A percentile compares a stretch with the other conserved stretches of the same genome.
Evolutionary conservation across 2,113 vertebrate species (phyloP).

Genomic region (Tringa solitaria): DNA sequence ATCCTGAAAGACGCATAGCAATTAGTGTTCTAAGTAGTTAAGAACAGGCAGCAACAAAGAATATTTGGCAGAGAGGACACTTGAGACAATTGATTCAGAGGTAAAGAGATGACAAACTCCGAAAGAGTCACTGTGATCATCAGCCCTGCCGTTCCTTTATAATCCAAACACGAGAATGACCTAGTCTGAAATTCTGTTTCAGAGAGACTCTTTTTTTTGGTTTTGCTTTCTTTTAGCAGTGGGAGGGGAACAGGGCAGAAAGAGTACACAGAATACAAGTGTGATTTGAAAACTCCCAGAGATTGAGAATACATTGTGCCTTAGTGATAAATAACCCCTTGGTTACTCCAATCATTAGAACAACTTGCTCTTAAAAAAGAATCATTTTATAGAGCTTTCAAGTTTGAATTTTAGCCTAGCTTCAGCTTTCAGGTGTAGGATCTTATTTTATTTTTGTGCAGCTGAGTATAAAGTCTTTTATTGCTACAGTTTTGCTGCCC

Average conservation of each 20-base stretch:
- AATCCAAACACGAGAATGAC: not conserved
- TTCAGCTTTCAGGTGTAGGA: not conserved
- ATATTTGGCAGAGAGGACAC: conserved; percentile 5
- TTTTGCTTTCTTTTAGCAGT: not conserved
- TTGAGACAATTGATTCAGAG: not conserved
- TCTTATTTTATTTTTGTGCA: not conserved
- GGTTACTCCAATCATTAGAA: not conserved
- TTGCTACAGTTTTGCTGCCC: not conserved
- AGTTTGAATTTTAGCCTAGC: not conserved
- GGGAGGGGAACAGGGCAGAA: not conserved
- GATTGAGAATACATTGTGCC: not conserved
- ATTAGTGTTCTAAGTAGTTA: not conserved
- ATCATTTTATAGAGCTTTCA: not conserved
- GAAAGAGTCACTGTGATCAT: not conserved
- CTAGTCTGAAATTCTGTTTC: not conserved
- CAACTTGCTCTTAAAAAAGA: not conserved
- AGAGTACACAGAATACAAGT: not conserved
- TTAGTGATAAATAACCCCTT: not conserved
- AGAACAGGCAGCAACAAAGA: not conserved
- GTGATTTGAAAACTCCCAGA: not conserved
- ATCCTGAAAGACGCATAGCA: conserved; percentile 32
- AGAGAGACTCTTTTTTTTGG: not conserved
- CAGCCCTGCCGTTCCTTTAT: not conserved
- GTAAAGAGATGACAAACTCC: not conserved
- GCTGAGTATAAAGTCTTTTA: not conserved